Evolutionary conservation across 2,113 vertebrate species (phyloP), one percentile per base, ranked within the genome.

Genomic region (Lepus timidus): DNA sequence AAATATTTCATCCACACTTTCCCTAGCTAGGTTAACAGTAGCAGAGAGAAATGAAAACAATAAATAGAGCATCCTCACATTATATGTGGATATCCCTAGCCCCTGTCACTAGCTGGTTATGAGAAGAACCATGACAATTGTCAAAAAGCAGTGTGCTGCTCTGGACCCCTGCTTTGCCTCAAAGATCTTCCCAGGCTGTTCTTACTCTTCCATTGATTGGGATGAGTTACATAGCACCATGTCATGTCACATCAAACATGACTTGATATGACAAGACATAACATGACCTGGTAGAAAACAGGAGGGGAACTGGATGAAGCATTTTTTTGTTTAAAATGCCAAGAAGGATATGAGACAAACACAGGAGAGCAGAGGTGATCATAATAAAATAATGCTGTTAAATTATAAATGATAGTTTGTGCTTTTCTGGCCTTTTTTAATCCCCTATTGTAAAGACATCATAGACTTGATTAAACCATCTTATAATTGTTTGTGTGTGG

Each of bases 301-400:
- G 36, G 39, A 86, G n/a, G 31, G 33, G 49, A 96, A 94, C 49
- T 27, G 74, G n/a, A 96, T 9, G 39, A 96, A 97, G 92, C 8
- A 14, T 9, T 6, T 84, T 12, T 31, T 83, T 94, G 51, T 95
- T 92, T 86, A 86, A 94, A 96, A 96, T 93, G 78, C 83, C 68
- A 80, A 88, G 16, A 33, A 88, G 16, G 16, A 25, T 68, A 25
- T 61, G 17, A 83, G 55, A 79, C 23, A 90, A 94, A 73, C 58
- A 61, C 88, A 29, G 75, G 74, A 87, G 94, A 93, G 19, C 22
- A 67, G n/a, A 89, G 0, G 0, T 74, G 65, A 88, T 91, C 62
- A 33, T 93, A 82, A 96, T 87, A 95, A 94, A 96, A 80, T 91
- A 85, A 93, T 88, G 25, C 68, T 80, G 49, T 51, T 96, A 92